A percentile compares a stretch with the other conserved stretches of the same genome.
Evolutionary conservation across 2,113 vertebrate genomes (phyloP).

Genomic region (Atherinomorus stipes): DNA sequence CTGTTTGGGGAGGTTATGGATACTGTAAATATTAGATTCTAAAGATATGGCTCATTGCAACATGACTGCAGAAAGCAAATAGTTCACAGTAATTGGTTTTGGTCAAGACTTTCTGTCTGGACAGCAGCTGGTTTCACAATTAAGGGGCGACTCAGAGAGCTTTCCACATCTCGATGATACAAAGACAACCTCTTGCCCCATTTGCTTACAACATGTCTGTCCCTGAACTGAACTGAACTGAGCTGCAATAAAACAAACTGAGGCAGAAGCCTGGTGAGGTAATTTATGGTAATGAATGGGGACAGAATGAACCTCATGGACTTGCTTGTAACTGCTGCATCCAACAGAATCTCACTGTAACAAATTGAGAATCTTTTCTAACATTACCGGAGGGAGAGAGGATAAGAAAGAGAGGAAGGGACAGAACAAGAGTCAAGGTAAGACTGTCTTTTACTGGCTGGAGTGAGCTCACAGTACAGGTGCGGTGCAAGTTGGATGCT

Average conservation of each 20-base stretch:
- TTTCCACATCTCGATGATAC: constrained; percentile 57
- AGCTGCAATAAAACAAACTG: constrained; percentile 29
- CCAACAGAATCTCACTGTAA: not conserved
- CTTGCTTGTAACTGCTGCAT: not conserved
- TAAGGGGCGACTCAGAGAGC: constrained; percentile 17
- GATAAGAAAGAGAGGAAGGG: too few species aligned
- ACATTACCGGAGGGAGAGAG: too few species aligned
- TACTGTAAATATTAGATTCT: constrained; percentile 38
- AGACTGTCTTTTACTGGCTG: too few species aligned
- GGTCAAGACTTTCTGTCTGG: constrained; percentile 63
- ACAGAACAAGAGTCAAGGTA: too few species aligned
- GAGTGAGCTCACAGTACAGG: too few species aligned
- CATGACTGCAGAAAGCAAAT: constrained; percentile 37
- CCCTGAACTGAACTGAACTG: constrained; percentile 34
- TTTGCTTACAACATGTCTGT: constrained; percentile 45
- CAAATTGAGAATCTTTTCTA: not conserved
- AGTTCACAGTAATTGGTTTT: constrained; percentile 26
- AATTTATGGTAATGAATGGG: constrained; percentile 18
- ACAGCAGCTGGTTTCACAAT: constrained; percentile 64
- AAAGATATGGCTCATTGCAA: constrained; percentile 54
- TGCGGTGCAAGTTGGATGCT: too few species aligned
- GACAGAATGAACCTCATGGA: not conserved
- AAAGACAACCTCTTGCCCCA: constrained; percentile 28
- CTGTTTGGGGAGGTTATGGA: constrained; percentile 35
- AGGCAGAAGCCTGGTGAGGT: constrained; percentile 18